Conservation (phyloP, 2,113 vertebrate species). For the Puma concolor region DNA sequence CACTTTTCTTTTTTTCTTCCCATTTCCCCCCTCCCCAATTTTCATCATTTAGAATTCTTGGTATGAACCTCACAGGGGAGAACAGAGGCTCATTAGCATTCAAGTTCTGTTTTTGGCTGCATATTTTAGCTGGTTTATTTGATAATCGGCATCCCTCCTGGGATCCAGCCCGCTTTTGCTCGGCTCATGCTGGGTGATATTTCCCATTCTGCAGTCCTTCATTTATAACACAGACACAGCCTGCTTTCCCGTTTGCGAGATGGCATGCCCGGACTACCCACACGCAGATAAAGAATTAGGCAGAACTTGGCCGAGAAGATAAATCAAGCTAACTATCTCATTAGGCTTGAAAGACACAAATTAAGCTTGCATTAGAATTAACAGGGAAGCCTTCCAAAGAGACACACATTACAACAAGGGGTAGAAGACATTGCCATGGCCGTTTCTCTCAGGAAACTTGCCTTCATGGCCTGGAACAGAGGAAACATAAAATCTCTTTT, state of each 20-base stretch:
- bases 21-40: not conserved
- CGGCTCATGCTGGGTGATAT: constrained; percentile 54
- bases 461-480: not conserved
- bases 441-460: not conserved
- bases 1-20: not conserved
- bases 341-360: constrained; percentile 70
- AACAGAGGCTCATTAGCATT: not conserved
- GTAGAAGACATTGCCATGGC: not conserved
- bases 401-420: not conserved
- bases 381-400: constrained; percentile 37
- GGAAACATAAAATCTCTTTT: not conserved
- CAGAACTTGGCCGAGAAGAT: constrained; percentile 39
- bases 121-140: constrained; percentile 65
- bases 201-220: constrained; percentile 64
- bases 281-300: not conserved
- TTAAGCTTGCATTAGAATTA: constrained; percentile 58
- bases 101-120: constrained; percentile 25
- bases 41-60: constrained; percentile 48
- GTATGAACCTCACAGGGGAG: not conserved
- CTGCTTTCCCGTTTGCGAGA: constrained; percentile 59
- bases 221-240: constrained; percentile 74
- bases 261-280: constrained; percentile 55
- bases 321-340: constrained; percentile 70
- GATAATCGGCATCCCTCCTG: constrained; percentile 65
- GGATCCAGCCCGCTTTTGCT: constrained; percentile 49